A percentile compares a stretch with the other conserved stretches of the same genome.
These are phyloP conservation scores for Peromyscus aztecus DNA, from an alignment of 2,797 vertebrate species.

Conservation along the genomic window DNA sequence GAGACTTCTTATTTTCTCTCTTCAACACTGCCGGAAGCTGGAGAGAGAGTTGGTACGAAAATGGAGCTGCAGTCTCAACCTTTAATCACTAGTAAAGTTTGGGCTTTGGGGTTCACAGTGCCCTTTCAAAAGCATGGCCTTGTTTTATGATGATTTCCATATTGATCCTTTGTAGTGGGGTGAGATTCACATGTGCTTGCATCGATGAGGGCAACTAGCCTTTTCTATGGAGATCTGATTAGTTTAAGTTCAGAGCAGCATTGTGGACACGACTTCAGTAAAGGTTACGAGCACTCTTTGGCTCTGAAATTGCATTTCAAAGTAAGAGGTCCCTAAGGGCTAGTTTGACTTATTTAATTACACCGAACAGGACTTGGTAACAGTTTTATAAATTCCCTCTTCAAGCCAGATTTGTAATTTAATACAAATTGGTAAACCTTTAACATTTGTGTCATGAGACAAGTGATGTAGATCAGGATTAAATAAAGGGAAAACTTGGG, in stretches of 20 bases:
- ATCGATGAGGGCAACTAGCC: constrained; percentile 80
- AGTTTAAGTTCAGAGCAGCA: constrained; percentile 85
- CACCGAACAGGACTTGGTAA: constrained; percentile 85
- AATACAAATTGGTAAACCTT: constrained; percentile 86
- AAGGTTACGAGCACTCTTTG: constrained; percentile 86
- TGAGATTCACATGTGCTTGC: constrained; percentile 69
- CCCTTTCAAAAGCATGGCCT: constrained; percentile 65
- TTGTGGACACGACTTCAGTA: constrained; percentile 86
- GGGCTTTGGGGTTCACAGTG: constrained; percentile 26
- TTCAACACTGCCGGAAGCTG: neutral
- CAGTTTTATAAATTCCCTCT: constrained; percentile 89
- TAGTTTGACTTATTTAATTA: constrained; percentile 90
- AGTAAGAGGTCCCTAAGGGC: constrained; percentile 87
- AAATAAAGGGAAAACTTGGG: constrained; percentile 71
- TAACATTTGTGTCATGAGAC: constrained; percentile 77
- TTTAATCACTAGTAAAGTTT: neutral
- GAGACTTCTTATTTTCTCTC: neutral
- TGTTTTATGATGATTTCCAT: constrained; percentile 79
- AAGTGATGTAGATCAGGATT: constrained; percentile 76
- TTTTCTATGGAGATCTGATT: constrained; percentile 87
- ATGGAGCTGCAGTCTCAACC: neutral
- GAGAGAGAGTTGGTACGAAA: neutral
- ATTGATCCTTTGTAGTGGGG: constrained; percentile 77
- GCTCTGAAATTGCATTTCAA: constrained; percentile 88
- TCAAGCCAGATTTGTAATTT: constrained; percentile 86